These are phyloP conservation scores for Dendrolimus houi DNA, from an alignment of 2,888 invertebrate species.

Conservation along the genomic window DNA sequence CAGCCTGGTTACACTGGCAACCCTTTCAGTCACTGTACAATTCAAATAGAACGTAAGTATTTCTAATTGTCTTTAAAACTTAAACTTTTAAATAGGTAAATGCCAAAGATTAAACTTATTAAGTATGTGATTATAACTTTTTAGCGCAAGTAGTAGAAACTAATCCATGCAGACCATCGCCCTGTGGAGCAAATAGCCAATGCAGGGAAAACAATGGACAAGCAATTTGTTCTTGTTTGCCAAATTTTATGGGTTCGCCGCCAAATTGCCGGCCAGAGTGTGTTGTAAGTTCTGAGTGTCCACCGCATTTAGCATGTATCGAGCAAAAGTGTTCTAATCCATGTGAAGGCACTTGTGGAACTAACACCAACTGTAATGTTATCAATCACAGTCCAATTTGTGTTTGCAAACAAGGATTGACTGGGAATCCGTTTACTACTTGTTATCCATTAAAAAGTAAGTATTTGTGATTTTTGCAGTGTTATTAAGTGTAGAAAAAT, in stretches of 20 bases:
- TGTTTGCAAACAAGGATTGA: constrained; percentile 81
- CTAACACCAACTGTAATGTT: constrained; percentile 78
- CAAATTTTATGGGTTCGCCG: constrained; percentile 80
- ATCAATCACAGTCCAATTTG: constrained; percentile 85
- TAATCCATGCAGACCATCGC: constrained; percentile 70
- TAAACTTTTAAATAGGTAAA: not conserved
- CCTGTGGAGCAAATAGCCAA: constrained; percentile 86
- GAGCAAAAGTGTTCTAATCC: constrained; percentile 84
- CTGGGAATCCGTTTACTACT: constrained; percentile 86
- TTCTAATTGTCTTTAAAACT: not conserved
- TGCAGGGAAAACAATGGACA: constrained; percentile 83
- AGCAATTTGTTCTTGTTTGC: constrained; percentile 82
- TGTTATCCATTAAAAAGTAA: constrained; percentile 78
- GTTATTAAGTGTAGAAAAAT: not conserved
- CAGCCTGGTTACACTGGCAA: constrained; percentile 80
- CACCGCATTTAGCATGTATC: constrained; percentile 79
- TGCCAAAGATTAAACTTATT: not conserved
- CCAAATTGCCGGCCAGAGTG: constrained; percentile 85
- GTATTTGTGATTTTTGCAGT: constrained; percentile 7
- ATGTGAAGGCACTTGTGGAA: constrained; percentile 78
- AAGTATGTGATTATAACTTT: constrained; percentile 15
- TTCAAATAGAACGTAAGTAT: constrained; percentile 63
- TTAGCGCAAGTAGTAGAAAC: constrained; percentile 42
- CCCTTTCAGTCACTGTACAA: constrained; percentile 78
- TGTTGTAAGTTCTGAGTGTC: constrained; percentile 81